Conservation (phyloP, 53 echinoderm and acorn worm species). For the Hippasteria phrygiana region DNA sequence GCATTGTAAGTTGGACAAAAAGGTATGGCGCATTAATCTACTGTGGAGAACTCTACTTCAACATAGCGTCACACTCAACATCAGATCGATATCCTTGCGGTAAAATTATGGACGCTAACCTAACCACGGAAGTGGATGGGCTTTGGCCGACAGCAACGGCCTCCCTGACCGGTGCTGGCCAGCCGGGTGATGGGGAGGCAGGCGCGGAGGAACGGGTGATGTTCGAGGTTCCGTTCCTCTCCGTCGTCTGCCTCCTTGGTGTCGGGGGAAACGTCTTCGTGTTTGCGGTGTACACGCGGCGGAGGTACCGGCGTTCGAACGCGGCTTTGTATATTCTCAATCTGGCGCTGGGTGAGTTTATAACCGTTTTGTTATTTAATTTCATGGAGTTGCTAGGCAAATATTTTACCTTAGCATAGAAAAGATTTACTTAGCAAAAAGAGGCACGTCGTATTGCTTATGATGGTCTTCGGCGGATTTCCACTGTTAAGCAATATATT, state of each 20-base stretch:
- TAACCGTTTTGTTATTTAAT: no score
- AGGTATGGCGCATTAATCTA: no score
- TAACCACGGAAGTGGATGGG: background rate
- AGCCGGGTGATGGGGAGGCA: background rate
- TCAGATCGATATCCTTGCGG: no score
- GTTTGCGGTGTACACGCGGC: constrained; percentile 66
- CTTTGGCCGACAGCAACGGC: background rate
- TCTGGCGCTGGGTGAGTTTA: constrained; percentile 83
- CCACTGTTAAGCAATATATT: no score
- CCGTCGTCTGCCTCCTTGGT: constrained; percentile 66
- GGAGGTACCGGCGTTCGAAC: constrained; percentile 66
- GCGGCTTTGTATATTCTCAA: constrained; percentile 85
- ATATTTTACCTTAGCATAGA: no score
- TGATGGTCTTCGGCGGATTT: no score
- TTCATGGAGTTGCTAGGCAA: no score
- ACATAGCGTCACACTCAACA: no score
- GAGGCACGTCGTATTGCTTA: no score
- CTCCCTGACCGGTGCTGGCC: background rate
- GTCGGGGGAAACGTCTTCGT: constrained; percentile 77
- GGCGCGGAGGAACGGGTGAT: background rate
- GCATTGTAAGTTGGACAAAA: no score
- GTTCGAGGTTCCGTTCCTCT: constrained; percentile 68
- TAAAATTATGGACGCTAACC: background rate
- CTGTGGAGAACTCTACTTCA: no score
- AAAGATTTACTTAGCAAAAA: no score